These are phyloP conservation scores for Drosophila ambigua DNA, from an alignment of 1,140 invertebrate genomes.

Conservation along the genomic window DNA sequence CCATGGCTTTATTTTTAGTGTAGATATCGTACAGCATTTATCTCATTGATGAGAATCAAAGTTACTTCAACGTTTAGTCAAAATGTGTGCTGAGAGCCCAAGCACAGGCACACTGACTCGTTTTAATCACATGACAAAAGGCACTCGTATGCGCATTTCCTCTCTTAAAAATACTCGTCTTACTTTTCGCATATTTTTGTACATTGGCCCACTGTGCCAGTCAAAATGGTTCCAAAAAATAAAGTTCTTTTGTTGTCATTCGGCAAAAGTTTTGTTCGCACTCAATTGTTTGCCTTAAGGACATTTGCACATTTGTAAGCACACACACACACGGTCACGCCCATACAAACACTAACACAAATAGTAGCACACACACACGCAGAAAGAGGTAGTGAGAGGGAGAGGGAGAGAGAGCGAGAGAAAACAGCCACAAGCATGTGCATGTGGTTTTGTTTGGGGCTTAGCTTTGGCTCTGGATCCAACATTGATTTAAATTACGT, in stretches of 20 bases:
- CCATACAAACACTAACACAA: conserved; percentile 19
- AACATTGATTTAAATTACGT: conserved; percentile 82
- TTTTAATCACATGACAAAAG: too few species aligned
- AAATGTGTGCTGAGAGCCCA: too few species aligned
- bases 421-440: conserved; percentile 67
- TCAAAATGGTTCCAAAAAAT: conserved; percentile 26
- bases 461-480: conserved; percentile 65
- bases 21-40: too few species aligned
- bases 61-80: too few species aligned
- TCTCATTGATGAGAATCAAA: too few species aligned
- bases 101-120: too few species aligned
- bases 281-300: conserved; percentile 83
- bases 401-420: not conserved
- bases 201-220: conserved; percentile 42
- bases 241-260: conserved; percentile 73
- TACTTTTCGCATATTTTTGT: not conserved
- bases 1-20: too few species aligned
- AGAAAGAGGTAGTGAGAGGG: not conserved
- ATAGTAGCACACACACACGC: conserved; percentile 11
- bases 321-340: conserved; percentile 42
- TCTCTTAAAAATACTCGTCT: too few species aligned
- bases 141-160: too few species aligned
- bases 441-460: conserved; percentile 79
- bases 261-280: conserved; percentile 80
- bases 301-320: conserved; percentile 81